These are phyloP conservation scores for Bovichtus diacanthus DNA, from an alignment of 2,797 vertebrate genomes.

Conservation along the genomic window DNA sequence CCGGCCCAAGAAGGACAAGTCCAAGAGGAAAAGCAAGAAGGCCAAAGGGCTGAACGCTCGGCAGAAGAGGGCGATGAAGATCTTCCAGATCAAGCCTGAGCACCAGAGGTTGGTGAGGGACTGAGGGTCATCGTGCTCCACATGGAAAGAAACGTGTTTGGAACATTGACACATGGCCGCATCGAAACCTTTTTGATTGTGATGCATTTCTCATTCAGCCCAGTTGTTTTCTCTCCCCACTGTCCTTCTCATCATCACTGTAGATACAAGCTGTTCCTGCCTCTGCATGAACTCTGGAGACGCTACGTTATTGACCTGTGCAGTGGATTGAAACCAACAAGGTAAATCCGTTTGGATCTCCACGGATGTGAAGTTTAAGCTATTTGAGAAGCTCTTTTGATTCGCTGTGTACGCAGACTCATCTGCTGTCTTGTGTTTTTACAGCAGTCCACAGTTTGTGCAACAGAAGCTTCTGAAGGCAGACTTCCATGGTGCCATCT, in stretches of 20 bases:
- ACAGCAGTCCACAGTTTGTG: slow-evolving; percentile 89
- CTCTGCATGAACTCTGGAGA: slow-evolving; percentile 93
- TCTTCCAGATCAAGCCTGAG: slow-evolving; percentile 92
- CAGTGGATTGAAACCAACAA: slow-evolving; percentile 85
- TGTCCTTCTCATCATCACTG: background rate
- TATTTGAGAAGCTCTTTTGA: background rate
- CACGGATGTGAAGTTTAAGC: background rate
- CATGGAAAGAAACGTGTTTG: background rate
- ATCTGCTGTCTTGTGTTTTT: background rate
- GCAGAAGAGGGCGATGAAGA: slow-evolving; percentile 86
- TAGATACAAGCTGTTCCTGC: slow-evolving; percentile 92
- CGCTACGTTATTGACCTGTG: slow-evolving; percentile 93
- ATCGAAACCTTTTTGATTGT: background rate
- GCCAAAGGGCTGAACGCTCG: slow-evolving; percentile 89
- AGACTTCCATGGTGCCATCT: slow-evolving; percentile 93
- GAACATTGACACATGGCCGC: background rate
- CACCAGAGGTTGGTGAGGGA: slow-evolving; percentile 86
- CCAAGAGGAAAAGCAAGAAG: slow-evolving; percentile 77
- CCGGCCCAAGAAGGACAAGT: slow-evolving; percentile 60
- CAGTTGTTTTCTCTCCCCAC: background rate
- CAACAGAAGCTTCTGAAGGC: slow-evolving; percentile 94
- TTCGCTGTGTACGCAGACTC: background rate
- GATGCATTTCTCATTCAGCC: background rate
- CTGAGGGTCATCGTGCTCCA: too few relatives aligned
- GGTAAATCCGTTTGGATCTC: slow-evolving; percentile 70